Percentiles rank a stretch among this genome's conserved stretches.
These are phyloP conservation scores for Xestia ashworthii DNA, from an alignment of 2,888 invertebrate species.

Conservation along the genomic window DNA sequence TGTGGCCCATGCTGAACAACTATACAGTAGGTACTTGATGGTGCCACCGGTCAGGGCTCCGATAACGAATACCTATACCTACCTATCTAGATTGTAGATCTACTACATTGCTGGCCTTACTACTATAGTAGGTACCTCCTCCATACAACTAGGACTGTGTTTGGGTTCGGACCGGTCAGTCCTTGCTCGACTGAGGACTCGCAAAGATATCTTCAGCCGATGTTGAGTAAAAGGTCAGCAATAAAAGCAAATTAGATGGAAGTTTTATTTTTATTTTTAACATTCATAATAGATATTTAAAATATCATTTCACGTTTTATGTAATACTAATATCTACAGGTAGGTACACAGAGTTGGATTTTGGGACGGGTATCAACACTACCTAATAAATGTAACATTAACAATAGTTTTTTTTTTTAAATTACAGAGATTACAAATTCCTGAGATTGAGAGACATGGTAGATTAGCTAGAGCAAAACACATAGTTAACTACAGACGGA, in stretches of 20 bases:
- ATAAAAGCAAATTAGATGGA: slow-evolving; percentile 11
- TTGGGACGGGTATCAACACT: slow-evolving; percentile 31
- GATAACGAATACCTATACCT: not conserved
- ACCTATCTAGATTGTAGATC: not conserved
- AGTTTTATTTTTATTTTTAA: slow-evolving; percentile 42
- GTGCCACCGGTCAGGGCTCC: not conserved
- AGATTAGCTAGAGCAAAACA: slow-evolving; percentile 1
- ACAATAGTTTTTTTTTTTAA: not conserved
- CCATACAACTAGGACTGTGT: not conserved
- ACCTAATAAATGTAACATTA: slow-evolving; percentile 35
- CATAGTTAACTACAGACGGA: not conserved
- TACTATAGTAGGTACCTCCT: not conserved
- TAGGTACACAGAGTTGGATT: slow-evolving; percentile 29
- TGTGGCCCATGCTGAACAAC: not conserved
- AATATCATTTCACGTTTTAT: slow-evolving; percentile 38
- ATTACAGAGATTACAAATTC: not conserved
- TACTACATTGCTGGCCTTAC: not conserved
- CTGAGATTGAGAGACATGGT: no score
- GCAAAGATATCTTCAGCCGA: not conserved
- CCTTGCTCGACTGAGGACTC: not conserved
- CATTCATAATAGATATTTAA: slow-evolving; percentile 50
- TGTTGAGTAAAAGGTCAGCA: not conserved
- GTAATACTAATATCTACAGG: slow-evolving; percentile 34
- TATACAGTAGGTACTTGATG: not conserved
- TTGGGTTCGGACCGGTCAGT: not conserved